These are phyloP conservation scores for Autographa pulchrina DNA, from an alignment of 2,888 invertebrate species.

Conservation along the genomic window DNA sequence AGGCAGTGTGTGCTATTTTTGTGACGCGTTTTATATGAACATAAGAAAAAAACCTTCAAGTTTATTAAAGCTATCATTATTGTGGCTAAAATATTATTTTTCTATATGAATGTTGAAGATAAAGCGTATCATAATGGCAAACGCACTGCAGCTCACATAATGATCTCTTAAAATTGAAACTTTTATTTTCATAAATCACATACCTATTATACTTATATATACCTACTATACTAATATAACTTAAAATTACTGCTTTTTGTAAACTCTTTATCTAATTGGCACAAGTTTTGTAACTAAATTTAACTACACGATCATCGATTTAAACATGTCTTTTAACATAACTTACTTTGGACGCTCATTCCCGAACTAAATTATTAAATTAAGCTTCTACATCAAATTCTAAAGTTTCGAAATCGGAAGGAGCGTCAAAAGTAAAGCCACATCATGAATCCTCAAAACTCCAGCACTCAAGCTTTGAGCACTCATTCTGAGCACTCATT, in stretches of 20 bases:
- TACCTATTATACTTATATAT: no score
- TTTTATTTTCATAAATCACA: not conserved
- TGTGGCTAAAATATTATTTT: no score
- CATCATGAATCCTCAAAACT: not conserved
- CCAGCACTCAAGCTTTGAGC: conserved; percentile 18
- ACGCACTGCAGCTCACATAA: not conserved
- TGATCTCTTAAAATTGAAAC: not conserved
- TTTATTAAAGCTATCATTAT: no score
- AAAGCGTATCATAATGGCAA: not conserved
- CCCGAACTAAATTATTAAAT: not conserved
- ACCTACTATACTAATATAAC: not conserved
- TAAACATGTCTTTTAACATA: not conserved
- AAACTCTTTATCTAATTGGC: not conserved
- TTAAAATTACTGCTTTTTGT: not conserved
- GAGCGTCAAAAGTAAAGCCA: not conserved
- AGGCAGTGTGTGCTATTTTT: not conserved
- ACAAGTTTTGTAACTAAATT: not conserved
- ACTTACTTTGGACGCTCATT: not conserved
- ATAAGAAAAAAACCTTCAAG: no score
- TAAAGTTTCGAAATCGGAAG: not conserved
- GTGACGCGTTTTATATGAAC: not conserved
- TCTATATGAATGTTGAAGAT: no score
- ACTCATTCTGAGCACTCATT: conserved; percentile 16
- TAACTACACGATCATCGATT: not conserved
- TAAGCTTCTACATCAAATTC: not conserved